Evolutionary conservation across 2,888 invertebrate species (phyloP), one percentile per base, ranked within the genome.

Genomic region (Pseudanteris insignis): DNA sequence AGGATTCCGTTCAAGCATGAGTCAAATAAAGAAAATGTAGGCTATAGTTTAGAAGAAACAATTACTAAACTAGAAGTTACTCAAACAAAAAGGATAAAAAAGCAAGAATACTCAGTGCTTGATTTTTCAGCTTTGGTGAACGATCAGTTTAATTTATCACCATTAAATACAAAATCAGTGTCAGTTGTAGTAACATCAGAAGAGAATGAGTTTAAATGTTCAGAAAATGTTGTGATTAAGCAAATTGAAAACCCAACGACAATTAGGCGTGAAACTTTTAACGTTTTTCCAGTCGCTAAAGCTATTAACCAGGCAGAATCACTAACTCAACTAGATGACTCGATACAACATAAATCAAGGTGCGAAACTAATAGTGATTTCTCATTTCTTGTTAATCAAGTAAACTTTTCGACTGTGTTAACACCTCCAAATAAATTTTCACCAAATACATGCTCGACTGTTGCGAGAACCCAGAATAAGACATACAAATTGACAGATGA

Each of bases 221-320:
- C 32, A 1, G 15, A 43, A 12, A 54, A 11, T 2, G 2, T 50
- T 6, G 3, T 55, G n/a, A 48, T 43, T 33, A 25, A 36, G 6
- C 28, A 55, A 38, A 61, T 13, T 13, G 33, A 41, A 36, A 26
- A 14, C 13, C 18, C 50, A 25, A 12, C 32, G 15, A 24, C 12
- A n/a, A 34, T 74, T 12, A 63, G 75, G 13, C 65, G 77, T 9
- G 71, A 70, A 26, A 78, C 77, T 1, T 77, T 75, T 18, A 28
- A 70, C 0, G 72, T 67, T 15, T 36, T 64, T 14, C 63, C 65
- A 4, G 61, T 18, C 30, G 8, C 24, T 11, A 38, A 54, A 26
- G 33, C 21, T 2, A 24, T 14, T 1, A 14, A 28, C 2, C 13
- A 21, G n/a, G 10, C 14, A 11, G 41, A 25, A 6, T 32, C 40